Base-by-base conservation (phyloP, 2,888 invertebrate genomes). In the Papilio elwesi region DNA sequence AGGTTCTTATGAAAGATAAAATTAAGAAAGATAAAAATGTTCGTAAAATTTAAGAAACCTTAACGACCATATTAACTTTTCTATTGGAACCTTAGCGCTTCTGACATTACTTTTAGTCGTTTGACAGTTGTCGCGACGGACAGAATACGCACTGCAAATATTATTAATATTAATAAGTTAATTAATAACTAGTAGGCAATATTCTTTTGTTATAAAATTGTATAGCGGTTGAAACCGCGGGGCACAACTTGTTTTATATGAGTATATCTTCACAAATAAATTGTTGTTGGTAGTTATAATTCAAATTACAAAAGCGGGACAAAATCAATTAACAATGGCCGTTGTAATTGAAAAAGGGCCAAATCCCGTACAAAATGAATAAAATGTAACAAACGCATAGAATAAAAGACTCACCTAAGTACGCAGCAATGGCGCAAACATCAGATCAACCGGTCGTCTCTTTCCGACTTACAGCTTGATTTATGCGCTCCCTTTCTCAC, bases 401-500 rank as follows among this genome's bases (percentile, higher is more conserved):
- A 86, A 85, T 86, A 86, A 86, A 84, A 82, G 83, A 68, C 51
- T 73, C 36, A 62, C 69, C 70, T 73, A 73, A 85, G 81, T 79
- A 82, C 83, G 79, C 81, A 72, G 72, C 70, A 78, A 74, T 71
- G 72, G 74, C 73, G 77, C 68, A 81, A 82, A 79, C 78, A 78
- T 74, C 55, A 71, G 64, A 75, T 72, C n/a, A 47, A 82, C 78
- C 75, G 3, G 71, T 73, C 57, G 77, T 86, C 89, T 79, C 87
- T 74, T 68, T 91, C 83, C 74, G 6, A 69, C 84, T 55, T 82
- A 82, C 51, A 67, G 73, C n/a, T 51, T 11, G 16, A 68, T 52
- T 82, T 68, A 75, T 72, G 77, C 73, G 67, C 76, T 90, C 87
- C 79, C 86, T 77, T 85, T 92, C 88, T 85, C 87, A 90, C 90